These are phyloP conservation scores for Steinernema feltiae DNA, from an alignment of 1,140 invertebrate species.

Conservation along the genomic window DNA sequence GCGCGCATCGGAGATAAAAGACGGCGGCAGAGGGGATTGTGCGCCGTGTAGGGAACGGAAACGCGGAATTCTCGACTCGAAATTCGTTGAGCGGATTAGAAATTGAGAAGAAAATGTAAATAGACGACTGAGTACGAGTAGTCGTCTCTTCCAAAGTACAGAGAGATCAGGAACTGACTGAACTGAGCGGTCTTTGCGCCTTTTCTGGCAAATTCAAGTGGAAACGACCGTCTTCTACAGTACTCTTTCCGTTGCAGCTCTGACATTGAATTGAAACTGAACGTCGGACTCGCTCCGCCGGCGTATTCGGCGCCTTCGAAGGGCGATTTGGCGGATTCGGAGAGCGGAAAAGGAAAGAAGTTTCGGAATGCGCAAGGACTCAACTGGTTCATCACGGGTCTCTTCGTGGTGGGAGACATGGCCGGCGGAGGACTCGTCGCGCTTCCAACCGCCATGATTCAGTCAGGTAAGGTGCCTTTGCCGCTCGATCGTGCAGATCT, in stretches of 20 bases:
- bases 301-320: not conserved
- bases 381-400: conserved; percentile 46
- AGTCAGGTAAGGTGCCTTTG: conserved; percentile 30
- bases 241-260: not conserved
- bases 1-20: no score
- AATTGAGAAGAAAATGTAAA: no score
- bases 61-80: no score
- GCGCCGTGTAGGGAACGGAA: no score
- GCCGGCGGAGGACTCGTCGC: conserved; percentile 54
- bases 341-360: not conserved
- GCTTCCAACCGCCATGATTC: conserved; percentile 53
- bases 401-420: conserved; percentile 52
- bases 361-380: conserved; percentile 24
- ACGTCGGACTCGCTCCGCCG: not conserved
- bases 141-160: no score
- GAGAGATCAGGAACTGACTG: no score
- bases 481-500: not conserved
- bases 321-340: not conserved
- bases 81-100: no score
- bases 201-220: not conserved
- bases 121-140: no score
- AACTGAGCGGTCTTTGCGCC: not conserved
- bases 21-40: no score
- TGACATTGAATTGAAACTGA: not conserved
- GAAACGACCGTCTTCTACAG: not conserved